Evolutionary conservation across 2,797 vertebrate genomes (phyloP).

Genomic region (Micromesistius poutassou): DNA sequence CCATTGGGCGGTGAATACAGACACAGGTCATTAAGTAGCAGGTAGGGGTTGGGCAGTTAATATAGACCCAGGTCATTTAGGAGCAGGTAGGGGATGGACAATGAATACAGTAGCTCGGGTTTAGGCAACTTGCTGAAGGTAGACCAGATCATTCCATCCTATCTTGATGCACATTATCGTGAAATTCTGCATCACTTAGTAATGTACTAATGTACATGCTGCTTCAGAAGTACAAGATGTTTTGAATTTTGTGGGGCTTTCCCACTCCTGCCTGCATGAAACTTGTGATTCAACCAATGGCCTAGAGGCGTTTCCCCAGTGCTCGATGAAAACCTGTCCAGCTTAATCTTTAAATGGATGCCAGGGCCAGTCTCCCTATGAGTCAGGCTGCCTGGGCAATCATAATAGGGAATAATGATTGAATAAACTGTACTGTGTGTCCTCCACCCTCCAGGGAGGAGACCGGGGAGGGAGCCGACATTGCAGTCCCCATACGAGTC

Average conservation of each 20-base stretch:
- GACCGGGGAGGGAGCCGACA: conserved; percentile 4
- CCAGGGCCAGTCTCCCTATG: conserved; percentile 19
- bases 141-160: no score
- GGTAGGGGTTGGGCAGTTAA: no score
- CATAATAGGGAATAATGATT: conserved; percentile 27
- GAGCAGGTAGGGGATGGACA: no score
- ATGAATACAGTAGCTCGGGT: no score
- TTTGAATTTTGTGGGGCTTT: not conserved
- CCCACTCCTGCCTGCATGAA: not conserved
- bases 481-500: conserved; percentile 71
- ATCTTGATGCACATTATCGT: not conserved
- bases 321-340: not conserved
- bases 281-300: not conserved
- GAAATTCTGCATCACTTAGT: not conserved
- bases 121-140: no score
- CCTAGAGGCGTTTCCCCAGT: not conserved
- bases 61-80: no score
- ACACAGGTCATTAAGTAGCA: no score
- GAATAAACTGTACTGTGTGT: conserved; percentile 36
- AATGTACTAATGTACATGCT: not conserved
- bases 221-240: no score
- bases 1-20: no score
- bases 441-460: conserved; percentile 49
- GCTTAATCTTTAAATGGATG: conserved; percentile 9
- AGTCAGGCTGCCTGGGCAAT: conserved; percentile 21